Percentiles rank a stretch among this genome's conserved stretches.
Conservation (phyloP, 2,113 vertebrate species). For the Morone chrysops region DNA sequence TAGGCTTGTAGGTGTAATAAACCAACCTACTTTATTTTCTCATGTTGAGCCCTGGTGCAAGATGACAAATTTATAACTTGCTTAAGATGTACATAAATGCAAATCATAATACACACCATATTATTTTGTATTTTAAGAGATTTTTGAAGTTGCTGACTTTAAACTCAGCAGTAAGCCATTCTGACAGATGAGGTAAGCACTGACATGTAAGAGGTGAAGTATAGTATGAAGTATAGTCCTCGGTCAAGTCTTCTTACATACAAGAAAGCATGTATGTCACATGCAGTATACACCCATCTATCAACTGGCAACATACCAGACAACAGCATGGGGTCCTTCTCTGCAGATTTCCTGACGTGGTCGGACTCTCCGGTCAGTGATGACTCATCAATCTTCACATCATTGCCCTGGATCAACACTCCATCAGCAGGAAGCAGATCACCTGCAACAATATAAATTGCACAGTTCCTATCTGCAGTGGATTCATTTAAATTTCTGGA, state of each 20-base stretch:
- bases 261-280: background rate
- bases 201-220: background rate
- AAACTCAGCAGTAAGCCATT: background rate
- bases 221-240: background rate
- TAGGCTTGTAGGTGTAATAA: background rate
- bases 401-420: slow-evolving; percentile 97
- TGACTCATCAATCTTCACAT: slow-evolving; percentile 98
- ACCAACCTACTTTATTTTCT: slow-evolving; percentile 2
- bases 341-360: slow-evolving; percentile 94
- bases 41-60: background rate
- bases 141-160: background rate
- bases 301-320: slow-evolving; percentile 87
- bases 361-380: slow-evolving; percentile 98
- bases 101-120: too few species aligned
- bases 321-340: slow-evolving; percentile 97
- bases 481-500: background rate
- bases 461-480: slow-evolving; percentile 6
- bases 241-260: background rate
- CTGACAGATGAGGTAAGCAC: background rate
- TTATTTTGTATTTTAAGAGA: background rate
- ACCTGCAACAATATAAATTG: slow-evolving; percentile 80
- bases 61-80: background rate
- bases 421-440: slow-evolving; percentile 97
- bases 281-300: background rate
- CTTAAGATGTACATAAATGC: too few species aligned